Evolutionary conservation across 2,888 invertebrate species (phyloP).

Genomic region (Physocephala rufipes): DNA sequence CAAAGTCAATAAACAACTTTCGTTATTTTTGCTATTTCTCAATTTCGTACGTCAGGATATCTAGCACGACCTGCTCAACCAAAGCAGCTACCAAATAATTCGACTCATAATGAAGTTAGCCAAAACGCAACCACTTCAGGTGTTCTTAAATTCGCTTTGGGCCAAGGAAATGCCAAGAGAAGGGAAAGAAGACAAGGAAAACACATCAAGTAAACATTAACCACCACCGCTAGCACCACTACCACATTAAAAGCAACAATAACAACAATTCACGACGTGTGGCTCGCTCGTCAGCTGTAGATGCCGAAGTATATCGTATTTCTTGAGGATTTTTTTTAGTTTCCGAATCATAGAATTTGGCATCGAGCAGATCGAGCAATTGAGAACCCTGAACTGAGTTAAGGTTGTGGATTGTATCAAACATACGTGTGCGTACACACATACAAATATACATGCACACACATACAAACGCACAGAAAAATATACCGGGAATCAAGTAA

Average conservation of each 20-base stretch:
- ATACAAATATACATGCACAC: too few species aligned
- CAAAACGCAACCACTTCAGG: slow-evolving; percentile 33
- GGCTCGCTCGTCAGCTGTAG: too few species aligned
- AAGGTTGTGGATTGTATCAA: too few species aligned
- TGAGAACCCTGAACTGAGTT: too few species aligned
- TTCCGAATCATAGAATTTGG: not conserved
- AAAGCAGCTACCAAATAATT: slow-evolving; percentile 3
- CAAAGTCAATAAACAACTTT: not conserved
- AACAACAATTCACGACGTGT: slow-evolving; percentile 4
- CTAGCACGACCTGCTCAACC: slow-evolving; percentile 33
- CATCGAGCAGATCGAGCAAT: not conserved
- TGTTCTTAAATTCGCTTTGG: slow-evolving; percentile 28
- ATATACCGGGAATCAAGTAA: too few species aligned
- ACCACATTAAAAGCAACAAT: not conserved
- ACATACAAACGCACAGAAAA: too few species aligned
- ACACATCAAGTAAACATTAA: slow-evolving; percentile 4
- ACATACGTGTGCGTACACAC: too few species aligned
- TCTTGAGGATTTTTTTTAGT: not conserved
- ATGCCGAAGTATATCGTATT: too few species aligned
- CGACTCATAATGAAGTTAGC: slow-evolving; percentile 15
- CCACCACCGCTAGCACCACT: not conserved
- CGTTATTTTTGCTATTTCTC: not conserved
- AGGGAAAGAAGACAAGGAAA: not conserved
- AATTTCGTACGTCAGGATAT: not conserved
- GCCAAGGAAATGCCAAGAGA: slow-evolving; percentile 12